These are phyloP conservation scores for Solenopsis fugax DNA, from an alignment of 1,140 invertebrate genomes.

Conservation along the genomic window DNA sequence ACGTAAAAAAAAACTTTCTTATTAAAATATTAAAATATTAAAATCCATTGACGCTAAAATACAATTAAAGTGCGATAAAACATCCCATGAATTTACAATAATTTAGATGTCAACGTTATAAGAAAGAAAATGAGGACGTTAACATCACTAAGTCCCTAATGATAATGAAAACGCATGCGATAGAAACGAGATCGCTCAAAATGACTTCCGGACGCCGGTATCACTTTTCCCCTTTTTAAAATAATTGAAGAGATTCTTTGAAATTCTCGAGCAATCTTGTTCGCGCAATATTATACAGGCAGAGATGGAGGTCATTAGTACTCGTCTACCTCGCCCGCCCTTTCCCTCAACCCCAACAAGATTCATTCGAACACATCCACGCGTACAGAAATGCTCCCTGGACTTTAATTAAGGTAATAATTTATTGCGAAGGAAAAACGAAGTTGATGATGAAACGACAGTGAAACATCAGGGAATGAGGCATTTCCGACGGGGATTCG, in stretches of 20 bases:
- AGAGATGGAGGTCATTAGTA: slow-evolving; percentile 48
- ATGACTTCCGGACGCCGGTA: neutral
- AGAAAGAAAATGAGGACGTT: neutral
- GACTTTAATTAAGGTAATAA: slow-evolving; percentile 67
- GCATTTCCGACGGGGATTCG: neutral
- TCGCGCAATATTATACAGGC: slow-evolving; percentile 46
- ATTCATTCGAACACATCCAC: slow-evolving; percentile 55
- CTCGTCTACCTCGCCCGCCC: slow-evolving; percentile 5
- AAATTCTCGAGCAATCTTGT: slow-evolving; percentile 4
- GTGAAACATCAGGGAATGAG: neutral
- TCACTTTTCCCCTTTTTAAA: neutral
- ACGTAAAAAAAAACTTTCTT: neutral
- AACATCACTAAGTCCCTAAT: slow-evolving; percentile 14
- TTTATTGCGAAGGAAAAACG: slow-evolving; percentile 41
- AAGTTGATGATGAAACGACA: slow-evolving; percentile 32
- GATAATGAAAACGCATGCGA: slow-evolving; percentile 1
- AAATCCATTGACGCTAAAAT: neutral
- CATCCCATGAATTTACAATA: neutral
- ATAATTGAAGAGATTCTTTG: slow-evolving; percentile 52
- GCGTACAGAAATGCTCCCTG: slow-evolving; percentile 34
- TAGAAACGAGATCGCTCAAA: slow-evolving; percentile 24
- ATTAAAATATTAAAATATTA: neutral
- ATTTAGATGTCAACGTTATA: neutral
- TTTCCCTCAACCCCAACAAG: slow-evolving; percentile 29
- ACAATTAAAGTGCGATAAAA: slow-evolving; percentile 6